A percentile compares a stretch with the other conserved stretches of the same genome.
Conservation (phyloP, 1,140 invertebrate genomes). For the Brachystomella parvula region DNA sequence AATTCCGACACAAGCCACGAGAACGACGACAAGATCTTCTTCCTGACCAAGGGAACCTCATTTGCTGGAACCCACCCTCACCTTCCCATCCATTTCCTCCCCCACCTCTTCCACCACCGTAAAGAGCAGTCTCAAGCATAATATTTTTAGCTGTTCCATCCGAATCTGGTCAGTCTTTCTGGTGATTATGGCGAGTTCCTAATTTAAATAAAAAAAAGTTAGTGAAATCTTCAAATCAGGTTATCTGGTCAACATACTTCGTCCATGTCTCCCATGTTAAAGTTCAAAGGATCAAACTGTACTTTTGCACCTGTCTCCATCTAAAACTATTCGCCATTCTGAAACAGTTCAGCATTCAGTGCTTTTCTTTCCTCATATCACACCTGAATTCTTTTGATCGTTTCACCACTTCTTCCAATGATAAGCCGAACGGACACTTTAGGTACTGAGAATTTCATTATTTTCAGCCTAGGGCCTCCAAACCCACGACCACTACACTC, state of each 20-base stretch:
- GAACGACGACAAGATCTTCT: conserved; percentile 76
- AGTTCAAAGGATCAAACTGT: too few relatives aligned
- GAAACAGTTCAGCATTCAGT: too few relatives aligned
- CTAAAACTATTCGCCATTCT: too few relatives aligned
- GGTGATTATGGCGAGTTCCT: conserved; percentile 38
- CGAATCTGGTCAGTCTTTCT: conserved; percentile 37
- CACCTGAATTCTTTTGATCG: conserved; percentile 84
- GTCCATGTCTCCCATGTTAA: conserved; percentile 37
- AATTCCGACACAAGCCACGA: conserved; percentile 86
- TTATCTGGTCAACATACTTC: not conserved
- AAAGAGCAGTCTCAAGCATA: conserved; percentile 1
- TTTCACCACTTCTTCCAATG: conserved; percentile 83
- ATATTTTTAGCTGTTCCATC: conserved; percentile 24
- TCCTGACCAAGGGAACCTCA: conserved; percentile 36
- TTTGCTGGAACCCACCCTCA: conserved; percentile 39
- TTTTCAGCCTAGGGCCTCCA: conserved; percentile 41
- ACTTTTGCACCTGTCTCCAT: too few relatives aligned
- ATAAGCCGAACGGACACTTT: conserved; percentile 62
- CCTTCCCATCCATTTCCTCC: conserved; percentile 44
- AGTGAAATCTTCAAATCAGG: not conserved
- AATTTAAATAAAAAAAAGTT: not conserved
- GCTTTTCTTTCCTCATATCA: conserved; percentile 53
- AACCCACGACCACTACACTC: too few relatives aligned
- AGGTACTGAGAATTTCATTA: conserved; percentile 35
- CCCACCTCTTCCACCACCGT: conserved; percentile 44